Evolutionary conservation across 2,797 vertebrate species (phyloP).

Genomic region (Schizopygopsis malacanthus): DNA sequence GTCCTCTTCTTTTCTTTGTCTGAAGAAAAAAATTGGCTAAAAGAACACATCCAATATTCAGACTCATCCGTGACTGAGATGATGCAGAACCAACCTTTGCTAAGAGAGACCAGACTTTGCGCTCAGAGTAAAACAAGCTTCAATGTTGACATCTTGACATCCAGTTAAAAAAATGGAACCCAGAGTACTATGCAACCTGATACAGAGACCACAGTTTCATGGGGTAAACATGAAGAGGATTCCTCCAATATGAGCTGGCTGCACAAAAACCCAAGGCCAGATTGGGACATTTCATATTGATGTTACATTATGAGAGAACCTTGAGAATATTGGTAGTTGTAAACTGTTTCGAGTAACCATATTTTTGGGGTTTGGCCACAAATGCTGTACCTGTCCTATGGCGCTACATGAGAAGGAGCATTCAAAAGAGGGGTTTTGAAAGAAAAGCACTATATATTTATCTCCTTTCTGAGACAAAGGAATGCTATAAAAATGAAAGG

Average conservation of each 20-base stretch:
- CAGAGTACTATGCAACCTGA: conserved; percentile 56
- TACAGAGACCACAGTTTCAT: conserved; percentile 59
- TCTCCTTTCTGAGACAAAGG: conserved; percentile 37
- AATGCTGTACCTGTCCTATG: conserved; percentile 27
- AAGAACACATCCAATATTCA: conserved; percentile 38
- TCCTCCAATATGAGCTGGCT: conserved; percentile 47
- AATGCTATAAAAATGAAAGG: conserved; percentile 51
- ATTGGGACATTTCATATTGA: conserved; percentile 52
- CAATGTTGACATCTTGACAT: conserved; percentile 60
- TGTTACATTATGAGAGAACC: conserved; percentile 36
- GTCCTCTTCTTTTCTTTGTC: conserved; percentile 25
- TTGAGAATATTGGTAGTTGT: conserved; percentile 51
- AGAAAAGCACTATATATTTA: conserved; percentile 11
- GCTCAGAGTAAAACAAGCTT: conserved; percentile 58
- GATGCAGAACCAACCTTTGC: conserved; percentile 58
- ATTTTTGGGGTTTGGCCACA: conserved; percentile 24
- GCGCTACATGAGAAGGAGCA: conserved; percentile 19
- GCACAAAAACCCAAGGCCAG: conserved; percentile 57
- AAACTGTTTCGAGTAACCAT: conserved; percentile 49
- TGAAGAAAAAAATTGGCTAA: conserved; percentile 32
- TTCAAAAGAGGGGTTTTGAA: conserved; percentile 8
- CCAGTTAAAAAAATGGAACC: conserved; percentile 49
- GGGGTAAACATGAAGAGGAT: conserved; percentile 64
- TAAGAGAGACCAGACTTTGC: conserved; percentile 59
- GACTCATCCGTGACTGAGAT: conserved; percentile 56